These are phyloP conservation scores for Coptodon bakossiorum DNA, from an alignment of 2,113 vertebrate species.

Conservation along the genomic window DNA sequence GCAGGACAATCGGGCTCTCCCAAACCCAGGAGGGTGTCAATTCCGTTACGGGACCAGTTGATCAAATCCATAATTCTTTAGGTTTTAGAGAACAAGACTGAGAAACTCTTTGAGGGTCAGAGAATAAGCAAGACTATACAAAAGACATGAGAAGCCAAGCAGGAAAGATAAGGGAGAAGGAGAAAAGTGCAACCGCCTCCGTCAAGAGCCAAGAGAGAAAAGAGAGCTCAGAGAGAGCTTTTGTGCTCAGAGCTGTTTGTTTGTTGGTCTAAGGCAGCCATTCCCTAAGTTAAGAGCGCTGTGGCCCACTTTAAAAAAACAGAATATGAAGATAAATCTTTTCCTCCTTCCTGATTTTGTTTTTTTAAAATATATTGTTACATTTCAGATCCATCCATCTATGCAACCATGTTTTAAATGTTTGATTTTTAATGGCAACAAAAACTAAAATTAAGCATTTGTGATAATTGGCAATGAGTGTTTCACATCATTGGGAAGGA, in stretches of 20 bases:
- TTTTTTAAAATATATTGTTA: background rate
- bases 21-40: rapidly evolving
- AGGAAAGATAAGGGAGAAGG: rapidly evolving
- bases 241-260: background rate
- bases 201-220: background rate
- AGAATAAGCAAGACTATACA: background rate
- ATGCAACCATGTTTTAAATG: background rate
- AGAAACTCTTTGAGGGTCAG: background rate
- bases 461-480: background rate
- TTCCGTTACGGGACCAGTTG: rapidly evolving
- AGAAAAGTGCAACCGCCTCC: background rate
- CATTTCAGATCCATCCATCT: background rate
- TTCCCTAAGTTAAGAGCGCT: background rate
- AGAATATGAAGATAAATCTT: background rate
- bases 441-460: background rate
- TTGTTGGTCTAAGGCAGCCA: background rate
- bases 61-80: background rate
- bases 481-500: background rate
- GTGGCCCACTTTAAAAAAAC: background rate
- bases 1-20: rapidly evolving
- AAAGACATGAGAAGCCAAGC: background rate
- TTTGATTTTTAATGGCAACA: background rate
- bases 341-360: background rate
- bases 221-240: background rate
- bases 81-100: background rate